These are phyloP conservation scores for Mythimna lalbum DNA, from an alignment of 2,888 invertebrate genomes.

Conservation along the genomic window DNA sequence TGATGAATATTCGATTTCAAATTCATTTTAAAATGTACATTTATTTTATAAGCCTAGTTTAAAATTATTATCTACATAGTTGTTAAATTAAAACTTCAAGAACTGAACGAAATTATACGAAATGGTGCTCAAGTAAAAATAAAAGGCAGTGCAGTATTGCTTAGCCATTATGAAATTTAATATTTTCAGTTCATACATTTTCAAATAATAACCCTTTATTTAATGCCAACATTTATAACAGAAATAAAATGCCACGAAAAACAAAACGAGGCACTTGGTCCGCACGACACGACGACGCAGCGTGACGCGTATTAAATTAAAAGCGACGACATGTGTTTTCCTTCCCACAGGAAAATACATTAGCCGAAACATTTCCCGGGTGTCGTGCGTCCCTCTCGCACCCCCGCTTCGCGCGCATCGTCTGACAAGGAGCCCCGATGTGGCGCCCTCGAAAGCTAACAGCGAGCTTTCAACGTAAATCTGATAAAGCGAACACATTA, in stretches of 20 bases:
- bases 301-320: slow-evolving; percentile 90
- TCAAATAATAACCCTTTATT: slow-evolving; percentile 42
- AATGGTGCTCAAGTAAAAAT: background rate
- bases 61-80: no score
- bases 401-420: slow-evolving; percentile 47
- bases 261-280: slow-evolving; percentile 63
- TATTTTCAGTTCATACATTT: slow-evolving; percentile 17
- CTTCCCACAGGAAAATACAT: slow-evolving; percentile 91
- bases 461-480: slow-evolving; percentile 90
- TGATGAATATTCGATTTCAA: background rate
- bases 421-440: slow-evolving; percentile 74
- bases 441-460: slow-evolving; percentile 87
- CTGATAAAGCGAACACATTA: slow-evolving; percentile 90
- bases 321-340: slow-evolving; percentile 90
- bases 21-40: background rate
- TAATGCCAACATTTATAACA: slow-evolving; percentile 48
- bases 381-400: slow-evolving; percentile 73
- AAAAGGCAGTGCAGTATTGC: slow-evolving; percentile 1
- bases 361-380: slow-evolving; percentile 88
- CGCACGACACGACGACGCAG: slow-evolving; percentile 83
- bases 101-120: background rate
- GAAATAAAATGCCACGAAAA: slow-evolving; percentile 63
- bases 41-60: background rate
- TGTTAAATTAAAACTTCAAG: background rate
- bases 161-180: slow-evolving; percentile 15